A percentile compares a stretch with the other conserved stretches of the same genome.
These are phyloP conservation scores for Macrosiphum euphorbiae DNA, from an alignment of 2,888 invertebrate genomes.

Conservation along the genomic window DNA sequence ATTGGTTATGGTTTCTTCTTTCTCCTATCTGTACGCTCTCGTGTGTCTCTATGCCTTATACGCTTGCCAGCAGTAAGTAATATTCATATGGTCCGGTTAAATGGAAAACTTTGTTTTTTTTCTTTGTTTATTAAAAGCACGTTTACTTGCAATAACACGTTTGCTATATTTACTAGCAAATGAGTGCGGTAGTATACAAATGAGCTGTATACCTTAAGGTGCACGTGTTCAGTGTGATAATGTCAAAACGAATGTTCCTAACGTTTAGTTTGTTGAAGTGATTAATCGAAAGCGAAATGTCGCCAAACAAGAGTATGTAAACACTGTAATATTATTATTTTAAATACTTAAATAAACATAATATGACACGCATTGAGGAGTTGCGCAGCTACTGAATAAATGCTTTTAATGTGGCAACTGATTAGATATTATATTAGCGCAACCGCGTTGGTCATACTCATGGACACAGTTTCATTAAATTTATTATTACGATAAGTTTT, in stretches of 20 bases:
- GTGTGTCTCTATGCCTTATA: not conserved
- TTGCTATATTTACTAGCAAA: constrained; percentile 17
- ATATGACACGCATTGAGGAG: not conserved
- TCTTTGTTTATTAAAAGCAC: constrained; percentile 42
- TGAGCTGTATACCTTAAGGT: not conserved
- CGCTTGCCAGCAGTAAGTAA: constrained; percentile 45
- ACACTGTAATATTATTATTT: not conserved
- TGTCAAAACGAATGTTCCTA: not conserved
- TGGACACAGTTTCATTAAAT: not conserved
- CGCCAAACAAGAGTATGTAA: not conserved
- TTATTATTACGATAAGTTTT: not conserved
- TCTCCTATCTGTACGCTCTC: constrained; percentile 52
- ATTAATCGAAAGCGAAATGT: not conserved
- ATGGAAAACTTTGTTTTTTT: not conserved
- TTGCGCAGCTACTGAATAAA: not conserved
- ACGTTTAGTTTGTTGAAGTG: not conserved
- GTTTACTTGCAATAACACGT: constrained; percentile 34
- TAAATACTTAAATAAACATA: not conserved
- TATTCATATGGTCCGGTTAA: not conserved
- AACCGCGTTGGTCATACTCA: not conserved
- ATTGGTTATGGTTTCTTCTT: constrained; percentile 64
- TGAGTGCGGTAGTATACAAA: not conserved
- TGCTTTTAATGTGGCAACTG: not conserved
- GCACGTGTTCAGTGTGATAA: not conserved
- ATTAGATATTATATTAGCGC: not conserved